Evolutionary conservation across 2,888 invertebrate species (phyloP).

Genomic region (Craniophora ligustri): DNA sequence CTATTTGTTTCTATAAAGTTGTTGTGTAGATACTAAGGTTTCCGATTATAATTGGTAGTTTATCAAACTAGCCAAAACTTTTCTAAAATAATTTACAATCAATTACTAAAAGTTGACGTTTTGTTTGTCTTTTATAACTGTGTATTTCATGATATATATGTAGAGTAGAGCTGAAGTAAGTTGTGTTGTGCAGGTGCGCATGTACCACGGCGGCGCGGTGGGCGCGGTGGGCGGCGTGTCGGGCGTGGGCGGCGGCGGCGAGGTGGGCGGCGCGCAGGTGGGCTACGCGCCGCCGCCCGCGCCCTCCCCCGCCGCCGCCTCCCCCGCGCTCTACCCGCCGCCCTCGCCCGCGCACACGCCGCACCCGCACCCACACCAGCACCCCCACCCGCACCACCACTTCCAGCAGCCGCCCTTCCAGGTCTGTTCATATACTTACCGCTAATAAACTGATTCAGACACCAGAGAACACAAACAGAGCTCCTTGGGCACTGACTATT

Average conservation of each 20-base stretch:
- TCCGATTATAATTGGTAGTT: too few relatives aligned
- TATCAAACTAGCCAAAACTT: too few relatives aligned
- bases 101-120: too few relatives aligned
- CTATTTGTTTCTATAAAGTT: too few relatives aligned
- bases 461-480: too few relatives aligned
- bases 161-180: too few relatives aligned
- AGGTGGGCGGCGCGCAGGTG: slow-evolving; percentile 63
- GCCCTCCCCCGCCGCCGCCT: slow-evolving; percentile 81
- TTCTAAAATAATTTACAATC: too few relatives aligned
- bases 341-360: slow-evolving; percentile 86
- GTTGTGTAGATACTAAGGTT: too few relatives aligned
- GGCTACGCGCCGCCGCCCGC: slow-evolving; percentile 78
- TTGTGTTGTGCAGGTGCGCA: slow-evolving; percentile 85
- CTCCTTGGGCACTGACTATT: too few relatives aligned
- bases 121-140: too few relatives aligned
- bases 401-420: slow-evolving; percentile 85
- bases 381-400: slow-evolving; percentile 72
- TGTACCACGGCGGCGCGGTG: slow-evolving; percentile 86
- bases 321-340: slow-evolving; percentile 84
- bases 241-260: slow-evolving; percentile 56
- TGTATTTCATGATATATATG: too few relatives aligned
- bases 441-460: too few relatives aligned
- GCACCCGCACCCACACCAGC: slow-evolving; percentile 75
- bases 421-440: slow-evolving; percentile 66
- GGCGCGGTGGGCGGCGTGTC: slow-evolving; percentile 50